A percentile compares a stretch with the other conserved stretches of the same genome.
Conservation (phyloP, 2,113 vertebrate species). For the Centrocercus urophasianus region DNA sequence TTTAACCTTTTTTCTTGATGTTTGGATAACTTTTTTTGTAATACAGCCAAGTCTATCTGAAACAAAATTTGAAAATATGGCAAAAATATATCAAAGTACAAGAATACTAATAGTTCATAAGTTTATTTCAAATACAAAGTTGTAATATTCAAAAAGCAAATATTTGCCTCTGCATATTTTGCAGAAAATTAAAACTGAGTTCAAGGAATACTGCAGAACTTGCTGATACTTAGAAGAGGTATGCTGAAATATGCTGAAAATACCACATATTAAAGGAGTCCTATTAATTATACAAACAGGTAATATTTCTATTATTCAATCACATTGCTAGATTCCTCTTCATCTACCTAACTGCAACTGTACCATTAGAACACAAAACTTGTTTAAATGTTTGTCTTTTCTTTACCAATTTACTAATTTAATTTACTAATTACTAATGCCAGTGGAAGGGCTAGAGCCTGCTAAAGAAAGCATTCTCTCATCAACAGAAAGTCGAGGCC, state of each 20-base stretch:
- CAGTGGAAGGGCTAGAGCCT: not conserved
- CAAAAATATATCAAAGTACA: not conserved
- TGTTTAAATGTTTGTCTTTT: not conserved
- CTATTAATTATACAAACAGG: not conserved
- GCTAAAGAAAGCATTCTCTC: not conserved
- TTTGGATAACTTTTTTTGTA: not conserved
- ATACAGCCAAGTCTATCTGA: not conserved
- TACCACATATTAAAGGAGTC: not conserved
- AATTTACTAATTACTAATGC: not conserved
- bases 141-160: not conserved
- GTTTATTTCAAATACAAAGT: not conserved
- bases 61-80: not conserved
- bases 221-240: not conserved
- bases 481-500: not conserved
- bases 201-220: not conserved
- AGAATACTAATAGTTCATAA: not conserved
- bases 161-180: not conserved
- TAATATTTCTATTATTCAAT: not conserved
- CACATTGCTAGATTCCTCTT: not conserved
- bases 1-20: not conserved
- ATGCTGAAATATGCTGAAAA: not conserved
- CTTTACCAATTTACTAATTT: not conserved
- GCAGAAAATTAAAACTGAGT: not conserved
- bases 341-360: not conserved
- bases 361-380: not conserved